Evolutionary conservation across 2,888 invertebrate genomes (phyloP).

Genomic region (Cheilosia vernalis): DNA sequence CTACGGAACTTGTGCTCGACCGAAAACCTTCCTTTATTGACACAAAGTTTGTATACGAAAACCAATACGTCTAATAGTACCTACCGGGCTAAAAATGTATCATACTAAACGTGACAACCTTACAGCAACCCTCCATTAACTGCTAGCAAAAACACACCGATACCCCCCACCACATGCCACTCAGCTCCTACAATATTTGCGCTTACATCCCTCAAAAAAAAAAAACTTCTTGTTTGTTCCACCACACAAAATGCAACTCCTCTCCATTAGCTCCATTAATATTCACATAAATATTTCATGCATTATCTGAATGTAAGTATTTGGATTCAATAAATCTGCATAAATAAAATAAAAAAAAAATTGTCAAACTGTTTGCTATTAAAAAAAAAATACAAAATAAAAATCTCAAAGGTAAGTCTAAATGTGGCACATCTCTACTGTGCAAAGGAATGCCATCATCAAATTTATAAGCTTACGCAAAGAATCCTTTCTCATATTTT

Average conservation of each 20-base stretch:
- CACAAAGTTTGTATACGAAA: too few species aligned
- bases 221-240: neutral
- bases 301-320: conserved; percentile 63
- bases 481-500: conserved; percentile 22
- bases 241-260: conserved; percentile 23
- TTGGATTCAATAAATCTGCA: conserved; percentile 53
- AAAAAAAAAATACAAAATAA: neutral
- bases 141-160: conserved; percentile 16
- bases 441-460: conserved; percentile 9
- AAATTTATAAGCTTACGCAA: conserved; percentile 26
- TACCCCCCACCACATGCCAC: conserved; percentile 41
- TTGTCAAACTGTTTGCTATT: neutral
- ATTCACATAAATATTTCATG: conserved; percentile 63
- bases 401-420: conserved; percentile 54
- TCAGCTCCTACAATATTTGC: conserved; percentile 21
- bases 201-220: conserved; percentile 24
- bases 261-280: conserved; percentile 22
- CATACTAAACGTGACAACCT: neutral
- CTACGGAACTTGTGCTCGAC: too few species aligned
- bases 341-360: conserved; percentile 12
- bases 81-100: too few species aligned
- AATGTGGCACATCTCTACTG: conserved; percentile 16
- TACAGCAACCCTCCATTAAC: neutral
- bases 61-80: too few species aligned
- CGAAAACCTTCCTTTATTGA: too few species aligned